A percentile compares a stretch with the other conserved stretches of the same genome.
These are phyloP conservation scores for Geophilus truncorum DNA, from an alignment of 2,888 invertebrate species.

Conservation along the genomic window DNA sequence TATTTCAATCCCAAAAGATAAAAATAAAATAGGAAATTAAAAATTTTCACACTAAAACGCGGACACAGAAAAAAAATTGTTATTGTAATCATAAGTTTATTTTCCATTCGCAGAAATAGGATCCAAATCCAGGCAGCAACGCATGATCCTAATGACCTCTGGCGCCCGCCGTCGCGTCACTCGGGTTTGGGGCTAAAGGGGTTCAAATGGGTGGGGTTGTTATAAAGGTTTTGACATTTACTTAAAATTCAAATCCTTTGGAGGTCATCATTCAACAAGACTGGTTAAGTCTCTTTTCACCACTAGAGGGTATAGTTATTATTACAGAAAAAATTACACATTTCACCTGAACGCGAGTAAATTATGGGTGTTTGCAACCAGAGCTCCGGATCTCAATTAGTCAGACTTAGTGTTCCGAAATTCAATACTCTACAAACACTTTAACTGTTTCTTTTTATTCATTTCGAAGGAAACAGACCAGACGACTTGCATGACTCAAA, in stretches of 20 bases:
- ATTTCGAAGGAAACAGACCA: background rate
- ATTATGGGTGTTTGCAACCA: background rate
- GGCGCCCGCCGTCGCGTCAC: conserved; percentile 12
- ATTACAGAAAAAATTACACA: background rate
- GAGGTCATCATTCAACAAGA: conserved; percentile 10
- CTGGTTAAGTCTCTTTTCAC: conserved; percentile 6
- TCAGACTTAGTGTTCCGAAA: background rate
- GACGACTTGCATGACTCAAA: background rate
- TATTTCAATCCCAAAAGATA: background rate
- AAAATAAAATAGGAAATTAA: background rate
- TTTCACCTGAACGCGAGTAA: background rate
- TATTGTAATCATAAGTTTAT: conserved; percentile 52
- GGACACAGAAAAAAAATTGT: background rate
- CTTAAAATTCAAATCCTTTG: conserved; percentile 5
- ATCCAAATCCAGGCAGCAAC: conserved; percentile 79
- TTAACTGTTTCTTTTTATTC: background rate
- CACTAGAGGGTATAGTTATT: background rate
- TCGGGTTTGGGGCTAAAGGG: background rate
- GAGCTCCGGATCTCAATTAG: conserved; percentile 6
- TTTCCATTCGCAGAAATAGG: conserved; percentile 76
- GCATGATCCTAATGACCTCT: background rate
- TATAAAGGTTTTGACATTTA: background rate
- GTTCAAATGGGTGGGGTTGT: conserved; percentile 18
- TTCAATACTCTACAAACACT: background rate
- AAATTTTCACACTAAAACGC: background rate